Percentiles rank a stretch among this genome's conserved stretches.
phyloP scores from a whole-genome alignment of 2,888 invertebrate genomes.

The Calameuta pallipes region DNA sequence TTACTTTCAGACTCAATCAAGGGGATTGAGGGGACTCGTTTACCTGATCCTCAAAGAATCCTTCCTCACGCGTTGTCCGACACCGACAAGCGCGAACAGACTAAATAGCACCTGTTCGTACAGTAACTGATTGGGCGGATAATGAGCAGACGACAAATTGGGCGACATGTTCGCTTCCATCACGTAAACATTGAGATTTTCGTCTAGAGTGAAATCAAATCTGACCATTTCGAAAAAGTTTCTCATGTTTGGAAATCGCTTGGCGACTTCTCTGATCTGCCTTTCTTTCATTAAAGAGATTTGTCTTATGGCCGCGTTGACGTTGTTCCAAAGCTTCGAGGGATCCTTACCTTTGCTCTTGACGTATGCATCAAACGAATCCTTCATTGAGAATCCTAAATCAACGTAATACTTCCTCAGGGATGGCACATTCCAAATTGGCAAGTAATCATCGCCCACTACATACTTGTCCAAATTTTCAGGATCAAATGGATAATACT shows the following conservation, averaged over 20 bases:
- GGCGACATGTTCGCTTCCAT: slow-evolving; percentile 99
- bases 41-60: slow-evolving; percentile 65
- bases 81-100: slow-evolving; percentile 82
- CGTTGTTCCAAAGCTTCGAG: slow-evolving; percentile 80
- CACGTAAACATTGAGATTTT: slow-evolving; percentile 84
- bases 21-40: slow-evolving; percentile 21
- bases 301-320: slow-evolving; percentile 81
- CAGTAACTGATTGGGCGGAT: slow-evolving; percentile 85
- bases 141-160: slow-evolving; percentile 94
- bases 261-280: slow-evolving; percentile 73
- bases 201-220: slow-evolving; percentile 93
- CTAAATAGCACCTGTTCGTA: slow-evolving; percentile 95
- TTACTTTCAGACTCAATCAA: slow-evolving; percentile 29
- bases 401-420: slow-evolving; percentile 77
- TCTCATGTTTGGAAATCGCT: slow-evolving; percentile 57
- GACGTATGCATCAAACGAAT: slow-evolving; percentile 84
- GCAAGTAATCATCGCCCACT: slow-evolving; percentile 93
- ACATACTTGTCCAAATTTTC: slow-evolving; percentile 88
- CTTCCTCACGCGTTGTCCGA: slow-evolving; percentile 70
- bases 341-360: slow-evolving; percentile 77
- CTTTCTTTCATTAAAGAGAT: slow-evolving; percentile 79
- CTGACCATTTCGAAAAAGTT: slow-evolving; percentile 96
- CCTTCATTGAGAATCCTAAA: slow-evolving; percentile 85
- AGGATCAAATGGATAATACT: slow-evolving; percentile 92
- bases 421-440: slow-evolving; percentile 92